phyloP scores from a whole-genome alignment of 1,140 invertebrate genomes.

The Dinoponera quadriceps region DNA sequence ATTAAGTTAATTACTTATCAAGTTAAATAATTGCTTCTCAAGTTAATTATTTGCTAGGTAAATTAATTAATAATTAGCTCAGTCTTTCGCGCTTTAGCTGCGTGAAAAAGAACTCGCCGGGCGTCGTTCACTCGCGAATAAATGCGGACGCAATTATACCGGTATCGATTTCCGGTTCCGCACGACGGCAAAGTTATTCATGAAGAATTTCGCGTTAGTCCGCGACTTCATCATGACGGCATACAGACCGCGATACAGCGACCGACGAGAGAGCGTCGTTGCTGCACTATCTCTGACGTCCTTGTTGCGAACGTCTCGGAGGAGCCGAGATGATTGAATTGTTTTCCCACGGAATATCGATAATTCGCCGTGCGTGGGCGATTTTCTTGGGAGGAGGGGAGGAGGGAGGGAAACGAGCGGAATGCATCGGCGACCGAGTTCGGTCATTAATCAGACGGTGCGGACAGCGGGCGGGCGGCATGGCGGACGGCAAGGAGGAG shows the following conservation, averaged over 20 bases:
- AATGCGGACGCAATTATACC: no score
- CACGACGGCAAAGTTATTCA: no score
- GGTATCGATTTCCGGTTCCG: no score
- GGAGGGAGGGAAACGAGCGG: neutral
- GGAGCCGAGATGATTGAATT: conserved; percentile 11
- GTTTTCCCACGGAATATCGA: conserved; percentile 26
- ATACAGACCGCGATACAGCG: neutral
- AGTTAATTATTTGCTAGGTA: no score
- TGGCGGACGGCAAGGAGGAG: neutral
- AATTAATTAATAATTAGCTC: no score
- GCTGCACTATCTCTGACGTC: neutral
- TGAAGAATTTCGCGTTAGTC: no score
- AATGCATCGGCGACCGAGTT: neutral
- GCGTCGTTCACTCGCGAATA: no score
- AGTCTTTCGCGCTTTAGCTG: no score
- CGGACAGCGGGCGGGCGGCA: conserved; percentile 52
- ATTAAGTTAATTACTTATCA: no score
- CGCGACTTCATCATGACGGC: conserved; percentile 15
- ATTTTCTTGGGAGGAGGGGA: neutral
- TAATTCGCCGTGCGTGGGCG: neutral
- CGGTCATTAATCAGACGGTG: conserved; percentile 60
- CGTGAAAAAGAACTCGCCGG: no score
- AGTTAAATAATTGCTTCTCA: no score
- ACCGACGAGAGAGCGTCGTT: neutral
- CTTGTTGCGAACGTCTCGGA: neutral